Evolutionary conservation across 2,113 vertebrate species (phyloP), one percentile per base, ranked within the genome.

Genomic region (Grammomys dolichurus): DNA sequence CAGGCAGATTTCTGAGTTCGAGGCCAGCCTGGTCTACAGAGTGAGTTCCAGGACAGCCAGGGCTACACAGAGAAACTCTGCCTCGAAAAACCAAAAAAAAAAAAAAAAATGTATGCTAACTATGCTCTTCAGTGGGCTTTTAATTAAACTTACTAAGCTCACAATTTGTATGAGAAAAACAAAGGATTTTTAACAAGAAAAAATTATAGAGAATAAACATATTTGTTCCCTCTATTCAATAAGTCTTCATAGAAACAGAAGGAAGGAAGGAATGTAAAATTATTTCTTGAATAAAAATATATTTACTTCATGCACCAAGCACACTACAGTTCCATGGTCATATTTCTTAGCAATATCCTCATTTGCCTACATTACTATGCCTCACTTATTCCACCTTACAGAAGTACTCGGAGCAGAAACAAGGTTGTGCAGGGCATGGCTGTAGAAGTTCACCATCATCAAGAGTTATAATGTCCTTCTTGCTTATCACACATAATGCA

Each of bases 241-340:
- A 4, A 84, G n/a, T 70, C 19, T 36, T 46, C 60, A 87, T 12
- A 77, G 46, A 93, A 87, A 46, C n/a, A 46, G 43, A 67, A 86
- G 40, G 36, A 69, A 8, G 8, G 5, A 77, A 56, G 26, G 40
- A 40, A 40, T 67, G 43, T 11, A 22, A 22, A 87, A 58, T 58
- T 3, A 56, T 87, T 78, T 56, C 12, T 7, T n/a, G 75, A 43
- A 65, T 87, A 43, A 87, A 28, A 87, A 69, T 84, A 16, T 43
- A 40, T 28, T 40, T 17, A 17, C 58, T 58, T 60, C 22, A 60
- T 40, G 26, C 3, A 56, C 28, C 24, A 77, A 87, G n/a, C 12
- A 26, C 4, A n/a, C 20, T 24, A 10, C 0, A 19, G 26, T 56
- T 46, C 43, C 3, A 14, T n/a, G 5, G 16, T 26, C 3, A 3